Conservation (phyloP, 1,140 invertebrate species). For the Cecropterus lyciades region DNA sequence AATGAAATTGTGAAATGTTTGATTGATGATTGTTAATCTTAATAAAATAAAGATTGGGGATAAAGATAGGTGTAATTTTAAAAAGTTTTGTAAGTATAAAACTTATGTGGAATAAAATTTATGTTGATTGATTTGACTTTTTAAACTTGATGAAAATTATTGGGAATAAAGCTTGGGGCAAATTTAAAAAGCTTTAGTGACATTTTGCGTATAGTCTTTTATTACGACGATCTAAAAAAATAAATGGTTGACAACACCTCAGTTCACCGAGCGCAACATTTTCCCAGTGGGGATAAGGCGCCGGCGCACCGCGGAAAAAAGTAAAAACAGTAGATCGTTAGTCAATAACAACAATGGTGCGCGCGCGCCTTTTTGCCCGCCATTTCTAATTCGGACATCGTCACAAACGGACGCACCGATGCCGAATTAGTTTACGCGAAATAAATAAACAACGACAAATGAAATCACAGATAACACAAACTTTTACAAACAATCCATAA, state of each 20-base stretch:
- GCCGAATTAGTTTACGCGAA: slow-evolving; percentile 38
- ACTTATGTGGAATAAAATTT: no score
- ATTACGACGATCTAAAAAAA: slow-evolving; percentile 17
- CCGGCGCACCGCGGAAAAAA: slow-evolving; percentile 70
- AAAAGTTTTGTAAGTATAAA: no score
- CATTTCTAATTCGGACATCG: slow-evolving; percentile 73
- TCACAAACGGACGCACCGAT: slow-evolving; percentile 46
- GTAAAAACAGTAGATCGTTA: slow-evolving; percentile 71
- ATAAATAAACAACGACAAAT: slow-evolving; percentile 40
- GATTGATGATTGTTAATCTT: no score
- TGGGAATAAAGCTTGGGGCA: no score
- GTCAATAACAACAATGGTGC: slow-evolving; percentile 66
- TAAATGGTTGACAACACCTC: slow-evolving; percentile 57
- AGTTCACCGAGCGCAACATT: slow-evolving; percentile 49
- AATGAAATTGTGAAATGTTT: no score
- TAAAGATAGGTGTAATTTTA: no score
- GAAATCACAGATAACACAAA: slow-evolving; percentile 23
- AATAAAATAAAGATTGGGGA: no score
- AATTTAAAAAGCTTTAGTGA: no score
- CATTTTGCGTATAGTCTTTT: no score
- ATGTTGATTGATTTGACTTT: no score
- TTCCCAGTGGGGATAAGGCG: slow-evolving; percentile 75
- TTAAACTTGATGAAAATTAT: no score
- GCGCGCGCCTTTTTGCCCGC: slow-evolving; percentile 61
- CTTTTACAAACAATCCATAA: slow-evolving; percentile 36